These are phyloP conservation scores for Andinoacara biseriatus DNA, from an alignment of 2,113 vertebrate genomes.

Conservation along the genomic window DNA sequence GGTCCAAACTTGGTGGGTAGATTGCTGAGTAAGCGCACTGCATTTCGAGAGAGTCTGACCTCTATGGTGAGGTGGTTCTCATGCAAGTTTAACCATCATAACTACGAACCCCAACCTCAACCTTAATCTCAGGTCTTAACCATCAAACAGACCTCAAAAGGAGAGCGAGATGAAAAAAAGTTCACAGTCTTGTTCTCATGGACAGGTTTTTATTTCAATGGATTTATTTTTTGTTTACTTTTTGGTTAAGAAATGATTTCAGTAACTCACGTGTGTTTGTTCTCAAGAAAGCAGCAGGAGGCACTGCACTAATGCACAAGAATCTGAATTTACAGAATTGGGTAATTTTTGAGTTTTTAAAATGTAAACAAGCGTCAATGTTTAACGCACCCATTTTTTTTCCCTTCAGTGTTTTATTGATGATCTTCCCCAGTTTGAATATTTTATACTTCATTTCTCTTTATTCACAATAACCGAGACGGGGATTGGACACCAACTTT, in stretches of 20 bases:
- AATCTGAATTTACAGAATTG: not conserved
- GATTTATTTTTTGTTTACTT: not conserved
- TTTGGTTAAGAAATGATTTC: not conserved
- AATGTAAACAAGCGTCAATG: not conserved
- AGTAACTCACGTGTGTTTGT: no score
- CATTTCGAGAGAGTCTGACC: not conserved
- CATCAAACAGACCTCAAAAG: not conserved
- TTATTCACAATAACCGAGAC: not conserved
- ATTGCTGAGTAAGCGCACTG: not conserved
- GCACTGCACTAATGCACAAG: not conserved
- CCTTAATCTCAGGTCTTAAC: no score
- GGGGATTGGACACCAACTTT: not conserved
- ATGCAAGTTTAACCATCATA: not conserved
- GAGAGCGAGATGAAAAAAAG: not conserved
- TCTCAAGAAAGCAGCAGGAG: no score
- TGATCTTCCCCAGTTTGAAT: rapidly evolving
- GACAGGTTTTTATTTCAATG: no score
- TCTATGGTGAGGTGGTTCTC: not conserved
- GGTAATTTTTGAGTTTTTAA: not conserved
- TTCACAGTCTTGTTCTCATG: not conserved
- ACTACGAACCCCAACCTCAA: no score
- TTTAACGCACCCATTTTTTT: not conserved
- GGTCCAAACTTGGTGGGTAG: rapidly evolving
- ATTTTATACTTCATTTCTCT: not conserved
- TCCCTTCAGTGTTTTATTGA: rapidly evolving